Conservation (phyloP, 1,140 invertebrate species). For the Probaryconus sp. region DNA sequence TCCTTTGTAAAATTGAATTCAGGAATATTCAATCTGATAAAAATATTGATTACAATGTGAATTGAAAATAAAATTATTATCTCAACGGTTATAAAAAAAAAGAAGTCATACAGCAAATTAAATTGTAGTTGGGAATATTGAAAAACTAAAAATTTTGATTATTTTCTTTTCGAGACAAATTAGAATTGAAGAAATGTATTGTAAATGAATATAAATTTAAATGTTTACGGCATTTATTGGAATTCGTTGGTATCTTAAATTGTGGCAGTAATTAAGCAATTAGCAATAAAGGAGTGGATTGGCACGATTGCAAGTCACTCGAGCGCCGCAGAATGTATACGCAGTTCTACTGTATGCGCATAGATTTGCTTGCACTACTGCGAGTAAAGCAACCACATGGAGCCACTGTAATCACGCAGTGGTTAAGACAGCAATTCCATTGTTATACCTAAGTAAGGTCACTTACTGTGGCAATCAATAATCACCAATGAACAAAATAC, state of each 20-base stretch:
- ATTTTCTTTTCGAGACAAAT: no score
- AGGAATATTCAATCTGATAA: no score
- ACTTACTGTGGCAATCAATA: slow-evolving; percentile 17
- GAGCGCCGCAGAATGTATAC: slow-evolving; percentile 14
- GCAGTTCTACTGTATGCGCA: slow-evolving; percentile 12
- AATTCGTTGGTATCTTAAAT: no score
- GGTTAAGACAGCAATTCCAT: slow-evolving; percentile 51
- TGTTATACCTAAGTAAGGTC: slow-evolving; percentile 38
- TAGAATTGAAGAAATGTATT: no score
- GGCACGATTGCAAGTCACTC: slow-evolving; percentile 5
- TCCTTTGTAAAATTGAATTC: no score
- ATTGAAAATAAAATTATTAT: no score
- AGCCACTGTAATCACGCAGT: slow-evolving; percentile 37
- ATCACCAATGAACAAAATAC: slow-evolving; percentile 4
- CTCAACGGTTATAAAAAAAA: no score
- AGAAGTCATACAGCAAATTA: no score
- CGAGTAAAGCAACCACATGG: slow-evolving; percentile 16
- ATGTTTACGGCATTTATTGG: slow-evolving; percentile 1
- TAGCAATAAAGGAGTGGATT: slow-evolving; percentile 2
- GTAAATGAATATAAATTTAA: no score
- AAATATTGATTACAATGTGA: no score
- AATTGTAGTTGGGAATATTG: no score
- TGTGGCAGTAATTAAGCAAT: not conserved
- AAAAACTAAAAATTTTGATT: no score
- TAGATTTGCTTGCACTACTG: slow-evolving; percentile 10